phyloP scores from a whole-genome alignment of 1,140 invertebrate species.

The Pogonomyrmex californicus region DNA sequence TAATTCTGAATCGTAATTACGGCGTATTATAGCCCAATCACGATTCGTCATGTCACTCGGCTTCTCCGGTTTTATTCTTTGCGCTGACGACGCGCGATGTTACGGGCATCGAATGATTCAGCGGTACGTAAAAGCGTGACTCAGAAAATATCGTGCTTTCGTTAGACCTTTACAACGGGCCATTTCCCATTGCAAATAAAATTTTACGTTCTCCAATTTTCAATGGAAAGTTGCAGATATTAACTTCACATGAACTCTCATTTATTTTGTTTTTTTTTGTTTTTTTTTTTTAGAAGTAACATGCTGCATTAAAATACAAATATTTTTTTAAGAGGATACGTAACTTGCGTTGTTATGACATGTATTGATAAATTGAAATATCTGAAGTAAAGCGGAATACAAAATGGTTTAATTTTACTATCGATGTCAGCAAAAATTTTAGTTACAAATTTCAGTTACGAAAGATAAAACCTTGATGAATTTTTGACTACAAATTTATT shows the following conservation, averaged over 20 bases:
- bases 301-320: too few relatives aligned
- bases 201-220: background rate
- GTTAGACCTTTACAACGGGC: background rate
- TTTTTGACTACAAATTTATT: too few relatives aligned
- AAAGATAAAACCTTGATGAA: too few relatives aligned
- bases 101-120: slow-evolving; percentile 16
- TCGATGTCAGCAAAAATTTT: too few relatives aligned
- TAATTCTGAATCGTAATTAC: slow-evolving; percentile 40
- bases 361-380: too few relatives aligned
- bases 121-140: background rate
- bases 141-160: slow-evolving; percentile 26
- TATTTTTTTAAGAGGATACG: too few relatives aligned
- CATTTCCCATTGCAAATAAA: background rate
- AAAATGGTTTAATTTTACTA: too few relatives aligned
- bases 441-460: too few relatives aligned
- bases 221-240: background rate
- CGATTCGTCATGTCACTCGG: slow-evolving; percentile 17
- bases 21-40: background rate
- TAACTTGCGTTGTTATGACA: too few relatives aligned
- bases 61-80: background rate
- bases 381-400: too few relatives aligned
- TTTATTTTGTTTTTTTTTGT: slow-evolving; percentile 12
- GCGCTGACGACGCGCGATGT: background rate
- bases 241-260: background rate
- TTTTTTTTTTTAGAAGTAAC: too few relatives aligned